Conservation (phyloP, 2,797 vertebrate species). For the Pterois miles region DNA sequence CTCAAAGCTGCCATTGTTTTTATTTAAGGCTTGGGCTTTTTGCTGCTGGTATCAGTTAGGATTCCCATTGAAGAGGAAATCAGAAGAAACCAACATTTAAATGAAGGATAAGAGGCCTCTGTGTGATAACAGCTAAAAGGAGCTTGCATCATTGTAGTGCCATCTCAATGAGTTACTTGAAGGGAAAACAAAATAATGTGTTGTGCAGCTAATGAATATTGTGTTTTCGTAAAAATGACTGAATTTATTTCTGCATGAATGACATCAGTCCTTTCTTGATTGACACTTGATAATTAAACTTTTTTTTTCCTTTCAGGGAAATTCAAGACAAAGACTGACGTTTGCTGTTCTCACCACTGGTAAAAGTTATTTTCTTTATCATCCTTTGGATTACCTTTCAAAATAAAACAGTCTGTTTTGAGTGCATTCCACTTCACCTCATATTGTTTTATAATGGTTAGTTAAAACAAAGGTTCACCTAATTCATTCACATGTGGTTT, state of each 20-base stretch:
- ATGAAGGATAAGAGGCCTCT: slow-evolving; percentile 76
- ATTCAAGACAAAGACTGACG: slow-evolving; percentile 3
- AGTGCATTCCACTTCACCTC: neutral
- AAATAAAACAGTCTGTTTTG: neutral
- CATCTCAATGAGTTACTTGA: slow-evolving; percentile 69
- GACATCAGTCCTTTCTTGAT: slow-evolving; percentile 2
- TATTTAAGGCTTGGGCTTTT: slow-evolving; percentile 74
- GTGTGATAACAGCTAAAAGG: slow-evolving; percentile 63
- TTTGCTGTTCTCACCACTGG: neutral
- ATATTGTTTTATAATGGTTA: neutral
- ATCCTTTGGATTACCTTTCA: neutral
- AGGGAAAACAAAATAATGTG: slow-evolving; percentile 64
- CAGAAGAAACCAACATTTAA: slow-evolving; percentile 81
- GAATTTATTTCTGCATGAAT: slow-evolving; percentile 11
- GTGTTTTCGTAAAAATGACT: slow-evolving; percentile 17
- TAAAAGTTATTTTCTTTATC: neutral
- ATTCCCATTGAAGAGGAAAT: slow-evolving; percentile 83
- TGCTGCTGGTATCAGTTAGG: slow-evolving; percentile 77
- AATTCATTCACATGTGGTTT: neutral
- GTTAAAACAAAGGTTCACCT: neutral
- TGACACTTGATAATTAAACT: slow-evolving; percentile 3
- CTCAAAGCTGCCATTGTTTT: slow-evolving; percentile 87
- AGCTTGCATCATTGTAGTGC: slow-evolving; percentile 63
- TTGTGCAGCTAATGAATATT: slow-evolving; percentile 42
- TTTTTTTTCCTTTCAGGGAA: neutral